phyloP scores from a whole-genome alignment of 2,888 invertebrate species.

The Seladonia tumulorum region DNA sequence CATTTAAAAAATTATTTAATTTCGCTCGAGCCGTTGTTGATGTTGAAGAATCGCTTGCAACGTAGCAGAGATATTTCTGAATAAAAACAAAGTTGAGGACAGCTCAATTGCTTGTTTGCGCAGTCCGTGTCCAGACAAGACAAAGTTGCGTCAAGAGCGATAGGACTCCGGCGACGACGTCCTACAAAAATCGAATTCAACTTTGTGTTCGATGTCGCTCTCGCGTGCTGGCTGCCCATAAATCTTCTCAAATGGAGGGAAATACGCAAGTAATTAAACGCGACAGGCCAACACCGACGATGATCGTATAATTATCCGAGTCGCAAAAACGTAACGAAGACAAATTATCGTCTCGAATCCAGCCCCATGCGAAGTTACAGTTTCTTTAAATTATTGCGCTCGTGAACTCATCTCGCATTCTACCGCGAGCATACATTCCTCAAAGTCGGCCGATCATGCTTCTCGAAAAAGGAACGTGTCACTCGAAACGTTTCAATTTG shows the following conservation, averaged over 20 bases:
- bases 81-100: not conserved
- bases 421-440: not conserved
- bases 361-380: conserved; percentile 17
- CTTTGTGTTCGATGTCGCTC: conserved; percentile 42
- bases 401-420: not conserved
- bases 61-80: not conserved
- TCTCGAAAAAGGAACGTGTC: not conserved
- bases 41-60: not conserved
- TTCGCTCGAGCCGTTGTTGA: too few relatives aligned
- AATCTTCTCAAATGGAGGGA: conserved; percentile 60
- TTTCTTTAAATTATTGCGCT: conserved; percentile 15
- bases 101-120: not conserved
- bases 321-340: conserved; percentile 60
- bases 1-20: not conserved
- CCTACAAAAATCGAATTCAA: conserved; percentile 34
- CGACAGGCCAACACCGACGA: conserved; percentile 50
- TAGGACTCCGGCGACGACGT: not conserved
- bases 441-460: not conserved
- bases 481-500: conserved; percentile 1
- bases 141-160: conserved; percentile 22
- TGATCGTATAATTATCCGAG: conserved; percentile 59
- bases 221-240: conserved; percentile 54
- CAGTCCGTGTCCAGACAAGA: not conserved
- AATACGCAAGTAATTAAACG: conserved; percentile 57
- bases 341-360: conserved; percentile 44